A percentile compares a stretch with the other conserved stretches of the same genome.
Evolutionary conservation across 1,140 invertebrate genomes (phyloP).

Genomic region (Drosophila ercepeae): DNA sequence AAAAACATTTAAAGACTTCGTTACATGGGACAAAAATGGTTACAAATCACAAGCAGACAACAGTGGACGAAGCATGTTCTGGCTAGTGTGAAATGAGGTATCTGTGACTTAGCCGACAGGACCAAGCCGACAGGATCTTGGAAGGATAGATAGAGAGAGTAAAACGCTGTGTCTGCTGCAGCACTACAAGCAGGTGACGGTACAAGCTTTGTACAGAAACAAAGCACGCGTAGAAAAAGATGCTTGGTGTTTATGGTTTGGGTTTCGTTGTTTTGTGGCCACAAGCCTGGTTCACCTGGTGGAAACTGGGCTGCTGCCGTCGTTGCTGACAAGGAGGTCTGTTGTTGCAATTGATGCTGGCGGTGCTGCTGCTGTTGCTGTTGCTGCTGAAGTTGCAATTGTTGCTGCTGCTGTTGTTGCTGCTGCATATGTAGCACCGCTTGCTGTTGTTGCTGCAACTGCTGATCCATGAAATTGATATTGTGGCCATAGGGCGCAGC

Average conservation of each 20-base stretch:
- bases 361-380: conserved; percentile 30
- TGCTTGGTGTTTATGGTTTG: conserved; percentile 35
- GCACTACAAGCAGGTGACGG: conserved; percentile 56
- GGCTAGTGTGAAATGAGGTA: conserved; percentile 26
- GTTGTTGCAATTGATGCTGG: conserved; percentile 31
- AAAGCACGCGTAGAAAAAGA: conserved; percentile 49
- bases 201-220: conserved; percentile 69
- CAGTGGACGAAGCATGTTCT: conserved; percentile 46
- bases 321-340: conserved; percentile 3
- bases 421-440: conserved; percentile 50
- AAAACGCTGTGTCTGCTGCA: conserved; percentile 19
- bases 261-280: conserved; percentile 11
- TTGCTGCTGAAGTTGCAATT: conserved; percentile 31
- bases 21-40: conserved; percentile 64
- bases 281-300: conserved; percentile 59
- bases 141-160: conserved; percentile 2
- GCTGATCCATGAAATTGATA: conserved; percentile 53
- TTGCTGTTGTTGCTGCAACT: conserved; percentile 31
- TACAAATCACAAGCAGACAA: conserved; percentile 47
- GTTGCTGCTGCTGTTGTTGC: conserved; percentile 34
- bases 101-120: conserved; percentile 10
- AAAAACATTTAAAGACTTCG: conserved; percentile 7
- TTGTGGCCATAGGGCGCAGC: conserved; percentile 24
- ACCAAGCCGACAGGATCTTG: conserved; percentile 25
- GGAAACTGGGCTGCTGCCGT: conserved; percentile 43